Conservation (phyloP, 2,113 vertebrate genomes). For the Hippocampus mohnikei region DNA sequence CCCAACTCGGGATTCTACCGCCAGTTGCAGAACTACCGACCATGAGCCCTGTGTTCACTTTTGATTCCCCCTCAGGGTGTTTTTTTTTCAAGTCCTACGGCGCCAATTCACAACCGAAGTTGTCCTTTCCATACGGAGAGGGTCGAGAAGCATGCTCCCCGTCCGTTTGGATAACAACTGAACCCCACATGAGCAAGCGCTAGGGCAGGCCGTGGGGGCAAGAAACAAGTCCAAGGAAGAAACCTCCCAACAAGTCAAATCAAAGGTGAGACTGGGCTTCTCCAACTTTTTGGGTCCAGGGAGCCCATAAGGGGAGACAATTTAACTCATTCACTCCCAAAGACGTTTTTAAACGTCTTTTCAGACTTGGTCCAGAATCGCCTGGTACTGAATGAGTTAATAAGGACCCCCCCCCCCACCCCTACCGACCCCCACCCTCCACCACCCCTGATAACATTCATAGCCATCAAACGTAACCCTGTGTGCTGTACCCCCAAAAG, state of each 20-base stretch:
- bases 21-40: constrained; percentile 83
- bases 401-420: no score
- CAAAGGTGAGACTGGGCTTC: background rate
- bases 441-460: background rate
- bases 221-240: background rate
- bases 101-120: background rate
- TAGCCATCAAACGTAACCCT: background rate
- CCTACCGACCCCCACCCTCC: background rate
- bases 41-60: constrained; percentile 8
- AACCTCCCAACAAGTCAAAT: background rate
- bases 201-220: background rate
- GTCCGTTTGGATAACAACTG: no score
- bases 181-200: no score
- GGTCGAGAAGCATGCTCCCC: background rate
- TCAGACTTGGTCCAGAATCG: no score
- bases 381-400: no score
- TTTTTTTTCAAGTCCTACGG: background rate
- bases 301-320: no score
- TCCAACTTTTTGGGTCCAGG: background rate
- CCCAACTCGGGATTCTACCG: constrained; percentile 89
- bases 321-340: no score
- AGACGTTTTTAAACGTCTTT: no score
- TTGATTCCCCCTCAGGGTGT: background rate
- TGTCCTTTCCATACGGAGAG: background rate
- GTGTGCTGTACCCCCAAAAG: background rate